These are phyloP conservation scores for Hippasteria phrygiana DNA, from an alignment of 53 echinoderm and acorn worm genomes.

Conservation along the genomic window DNA sequence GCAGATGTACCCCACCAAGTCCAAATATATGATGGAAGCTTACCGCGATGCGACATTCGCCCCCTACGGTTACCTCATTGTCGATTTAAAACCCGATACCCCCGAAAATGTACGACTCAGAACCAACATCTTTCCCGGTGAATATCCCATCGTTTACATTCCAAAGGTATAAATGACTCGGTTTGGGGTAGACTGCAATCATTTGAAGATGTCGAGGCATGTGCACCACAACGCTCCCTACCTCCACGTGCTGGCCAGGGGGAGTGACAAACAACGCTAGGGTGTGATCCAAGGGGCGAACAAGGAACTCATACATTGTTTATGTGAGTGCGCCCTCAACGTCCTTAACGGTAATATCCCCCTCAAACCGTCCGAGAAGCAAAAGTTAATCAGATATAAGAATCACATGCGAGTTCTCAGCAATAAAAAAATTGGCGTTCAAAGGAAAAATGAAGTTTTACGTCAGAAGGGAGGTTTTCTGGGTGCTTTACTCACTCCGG, in stretches of 20 bases:
- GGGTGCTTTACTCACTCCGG: slow-evolving; percentile 43
- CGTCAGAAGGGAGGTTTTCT: slow-evolving; percentile 77
- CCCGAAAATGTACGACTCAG: slow-evolving; percentile 69
- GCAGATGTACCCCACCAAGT: slow-evolving; percentile 83
- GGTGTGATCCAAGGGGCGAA: slow-evolving; percentile 73
- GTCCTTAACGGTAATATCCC: slow-evolving; percentile 60
- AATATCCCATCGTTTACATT: slow-evolving; percentile 63
- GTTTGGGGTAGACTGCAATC: not conserved
- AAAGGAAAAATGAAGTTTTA: slow-evolving; percentile 67
- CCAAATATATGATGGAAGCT: slow-evolving; percentile 76
- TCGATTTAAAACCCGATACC: slow-evolving; percentile 80
- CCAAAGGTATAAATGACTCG: slow-evolving; percentile 33
- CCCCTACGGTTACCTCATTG: slow-evolving; percentile 76
- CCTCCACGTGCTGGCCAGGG: slow-evolving; percentile 72
- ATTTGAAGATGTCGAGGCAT: slow-evolving; percentile 60
- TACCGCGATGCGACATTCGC: slow-evolving; percentile 66
- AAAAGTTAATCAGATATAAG: slow-evolving; percentile 56
- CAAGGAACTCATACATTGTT: slow-evolving; percentile 61
- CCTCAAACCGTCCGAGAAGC: slow-evolving; percentile 64
- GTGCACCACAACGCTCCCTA: slow-evolving; percentile 68
- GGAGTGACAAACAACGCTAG: slow-evolving; percentile 68
- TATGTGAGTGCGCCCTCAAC: slow-evolving; percentile 51
- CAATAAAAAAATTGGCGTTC: slow-evolving; percentile 37
- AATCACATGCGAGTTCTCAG: slow-evolving; percentile 61
- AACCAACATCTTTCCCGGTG: slow-evolving; percentile 73